Conservation (phyloP, 2,888 invertebrate species). For the Stratiomys singularior region DNA sequence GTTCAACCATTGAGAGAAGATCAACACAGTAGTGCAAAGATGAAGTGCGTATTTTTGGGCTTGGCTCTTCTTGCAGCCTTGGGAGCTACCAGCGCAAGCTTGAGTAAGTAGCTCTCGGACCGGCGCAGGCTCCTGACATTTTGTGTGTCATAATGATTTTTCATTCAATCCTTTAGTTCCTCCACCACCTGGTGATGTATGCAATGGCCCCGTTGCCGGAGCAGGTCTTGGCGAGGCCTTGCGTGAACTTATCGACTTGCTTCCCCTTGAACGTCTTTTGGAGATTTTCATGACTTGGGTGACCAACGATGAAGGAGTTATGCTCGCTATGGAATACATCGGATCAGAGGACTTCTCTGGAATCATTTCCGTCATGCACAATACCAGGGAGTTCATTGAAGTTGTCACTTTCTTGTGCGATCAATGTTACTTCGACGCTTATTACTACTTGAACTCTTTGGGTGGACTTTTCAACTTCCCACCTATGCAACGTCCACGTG, state of each 20-base stretch:
- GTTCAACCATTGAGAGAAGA: neutral
- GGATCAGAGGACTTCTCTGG: slow-evolving; percentile 36
- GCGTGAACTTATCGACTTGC: slow-evolving; percentile 47
- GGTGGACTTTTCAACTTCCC: slow-evolving; percentile 48
- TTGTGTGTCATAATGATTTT: neutral
- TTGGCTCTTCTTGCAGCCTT: slow-evolving; percentile 2
- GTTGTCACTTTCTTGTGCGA: slow-evolving; percentile 50
- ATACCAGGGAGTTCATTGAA: slow-evolving; percentile 46
- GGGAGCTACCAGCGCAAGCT: neutral
- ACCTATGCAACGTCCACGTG: slow-evolving; percentile 47
- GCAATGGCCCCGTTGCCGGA: slow-evolving; percentile 42
- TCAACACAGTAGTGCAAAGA: neutral
- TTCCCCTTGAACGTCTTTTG: slow-evolving; percentile 41
- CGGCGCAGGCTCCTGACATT: neutral
- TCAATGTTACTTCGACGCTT: slow-evolving; percentile 49
- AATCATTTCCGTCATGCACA: slow-evolving; percentile 50
- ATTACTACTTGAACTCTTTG: slow-evolving; percentile 50
- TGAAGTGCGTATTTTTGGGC: neutral
- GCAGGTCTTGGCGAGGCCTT: slow-evolving; percentile 48
- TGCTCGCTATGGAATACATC: slow-evolving; percentile 45
- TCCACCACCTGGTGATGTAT: slow-evolving; percentile 49
- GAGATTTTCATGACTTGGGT: slow-evolving; percentile 47
- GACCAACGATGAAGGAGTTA: slow-evolving; percentile 47
- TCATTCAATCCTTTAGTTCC: slow-evolving; percentile 46
- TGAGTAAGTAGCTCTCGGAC: neutral